Evolutionary conservation across 2,797 vertebrate genomes (phyloP).

Genomic region (Periophthalmus magnuspinnatus): DNA sequence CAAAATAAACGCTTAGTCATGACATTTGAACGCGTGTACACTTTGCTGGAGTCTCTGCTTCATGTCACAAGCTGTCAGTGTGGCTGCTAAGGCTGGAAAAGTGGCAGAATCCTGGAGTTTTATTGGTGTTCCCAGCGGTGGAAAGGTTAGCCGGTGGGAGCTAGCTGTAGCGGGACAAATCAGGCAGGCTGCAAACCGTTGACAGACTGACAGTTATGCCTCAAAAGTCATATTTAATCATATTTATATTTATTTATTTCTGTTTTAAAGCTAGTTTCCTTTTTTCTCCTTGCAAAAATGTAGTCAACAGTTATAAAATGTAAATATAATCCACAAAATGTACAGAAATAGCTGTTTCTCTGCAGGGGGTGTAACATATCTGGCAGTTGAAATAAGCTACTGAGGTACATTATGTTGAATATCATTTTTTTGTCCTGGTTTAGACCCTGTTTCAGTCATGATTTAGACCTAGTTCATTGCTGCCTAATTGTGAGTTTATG

Average conservation of each 20-base stretch:
- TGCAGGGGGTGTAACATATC: too few relatives aligned
- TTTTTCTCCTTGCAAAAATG: too few relatives aligned
- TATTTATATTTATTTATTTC: too few relatives aligned
- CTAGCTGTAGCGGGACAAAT: constrained; percentile 70
- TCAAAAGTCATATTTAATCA: constrained; percentile 24
- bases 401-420: background rate
- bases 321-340: too few relatives aligned
- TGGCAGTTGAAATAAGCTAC: background rate
- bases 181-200: constrained; percentile 40
- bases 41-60: background rate
- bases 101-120: constrained; percentile 27
- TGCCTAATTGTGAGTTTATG: too few relatives aligned
- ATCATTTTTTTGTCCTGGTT: background rate
- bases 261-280: too few relatives aligned
- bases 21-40: background rate
- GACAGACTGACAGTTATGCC: constrained; percentile 26
- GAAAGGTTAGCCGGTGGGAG: constrained; percentile 55
- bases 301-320: too few relatives aligned
- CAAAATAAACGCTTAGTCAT: constrained; percentile 14
- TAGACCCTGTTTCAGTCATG: background rate
- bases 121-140: constrained; percentile 39
- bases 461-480: too few relatives aligned
- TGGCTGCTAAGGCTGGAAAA: background rate
- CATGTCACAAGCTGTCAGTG: background rate
- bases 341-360: too few relatives aligned